Evolutionary conservation across 2,797 vertebrate genomes (phyloP).

Genomic region (Muscicapa comitata): DNA sequence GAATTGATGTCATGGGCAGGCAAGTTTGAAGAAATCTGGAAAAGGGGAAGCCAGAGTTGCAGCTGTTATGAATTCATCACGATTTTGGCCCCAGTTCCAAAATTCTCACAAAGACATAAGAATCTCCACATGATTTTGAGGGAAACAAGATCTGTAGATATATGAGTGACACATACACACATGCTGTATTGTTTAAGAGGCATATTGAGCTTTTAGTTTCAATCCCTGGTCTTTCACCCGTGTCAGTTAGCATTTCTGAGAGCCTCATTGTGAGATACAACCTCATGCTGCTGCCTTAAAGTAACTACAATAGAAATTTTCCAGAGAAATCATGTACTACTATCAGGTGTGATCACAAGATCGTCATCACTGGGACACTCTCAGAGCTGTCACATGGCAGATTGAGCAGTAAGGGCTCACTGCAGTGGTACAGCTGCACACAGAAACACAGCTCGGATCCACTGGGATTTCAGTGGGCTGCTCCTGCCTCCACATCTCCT

Average conservation of each 20-base stretch:
- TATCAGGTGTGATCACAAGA: neutral
- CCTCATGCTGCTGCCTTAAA: neutral
- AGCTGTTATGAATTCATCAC: constrained; percentile 61
- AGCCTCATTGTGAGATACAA: neutral
- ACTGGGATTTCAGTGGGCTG: neutral
- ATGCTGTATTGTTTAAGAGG: constrained; percentile 29
- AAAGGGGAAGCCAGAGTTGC: neutral
- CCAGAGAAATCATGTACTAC: accelerated
- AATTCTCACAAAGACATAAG: constrained; percentile 42
- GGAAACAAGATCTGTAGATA: constrained; percentile 10
- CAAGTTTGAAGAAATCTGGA: neutral
- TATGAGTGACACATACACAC: neutral
- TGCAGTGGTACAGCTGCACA: neutral
- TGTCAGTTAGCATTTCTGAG: neutral
- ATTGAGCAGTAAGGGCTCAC: neutral
- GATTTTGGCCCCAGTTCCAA: constrained; percentile 21
- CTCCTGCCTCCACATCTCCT: neutral
- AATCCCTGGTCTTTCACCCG: neutral
- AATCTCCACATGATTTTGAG: constrained; percentile 33
- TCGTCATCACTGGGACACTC: neutral
- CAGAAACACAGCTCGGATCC: neutral
- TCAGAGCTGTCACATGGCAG: neutral
- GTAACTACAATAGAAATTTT: neutral
- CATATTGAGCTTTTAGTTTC: neutral
- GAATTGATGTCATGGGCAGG: constrained; percentile 1